Percentiles rank a stretch among this genome's conserved stretches.
phyloP scores from a whole-genome alignment of 2,797 vertebrate species.

The Odontamblyopus lacepedii region DNA sequence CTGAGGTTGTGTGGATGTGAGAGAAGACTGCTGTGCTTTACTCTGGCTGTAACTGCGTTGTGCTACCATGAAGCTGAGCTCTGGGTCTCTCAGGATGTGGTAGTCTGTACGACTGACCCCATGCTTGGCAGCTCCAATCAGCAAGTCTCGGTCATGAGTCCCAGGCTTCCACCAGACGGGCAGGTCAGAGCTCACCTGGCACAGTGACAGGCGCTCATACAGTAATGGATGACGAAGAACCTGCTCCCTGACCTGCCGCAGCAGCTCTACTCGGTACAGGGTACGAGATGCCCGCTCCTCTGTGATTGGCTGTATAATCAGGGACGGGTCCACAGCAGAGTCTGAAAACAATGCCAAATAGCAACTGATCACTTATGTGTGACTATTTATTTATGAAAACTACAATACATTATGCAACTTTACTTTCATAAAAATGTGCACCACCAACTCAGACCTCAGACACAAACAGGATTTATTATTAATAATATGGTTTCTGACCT shows the following conservation, averaged over 20 bases:
- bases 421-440: not conserved
- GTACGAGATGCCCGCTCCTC: conserved; percentile 97
- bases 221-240: conserved; percentile 90
- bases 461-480: not conserved
- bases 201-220: conserved; percentile 89
- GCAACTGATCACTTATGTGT: conserved; percentile 1
- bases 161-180: conserved; percentile 98
- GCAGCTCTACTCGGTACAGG: conserved; percentile 92
- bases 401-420: not conserved
- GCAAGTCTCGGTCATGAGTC: conserved; percentile 92
- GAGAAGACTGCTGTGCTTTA: conserved; percentile 80
- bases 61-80: conserved; percentile 93
- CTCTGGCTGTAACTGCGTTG: conserved; percentile 94
- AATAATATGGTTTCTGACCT: conserved; percentile 64
- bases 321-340: conserved; percentile 86
- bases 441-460: not conserved
- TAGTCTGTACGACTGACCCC: conserved; percentile 98
- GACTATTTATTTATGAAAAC: not conserved
- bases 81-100: conserved; percentile 96
- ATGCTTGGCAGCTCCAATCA: conserved; percentile 94
- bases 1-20: conserved; percentile 65
- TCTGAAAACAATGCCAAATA: conserved; percentile 52
- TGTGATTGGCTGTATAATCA: conserved; percentile 96
- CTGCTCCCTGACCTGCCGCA: conserved; percentile 95
- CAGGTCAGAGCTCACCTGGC: conserved; percentile 92